phyloP scores from a whole-genome alignment of 2,888 invertebrate genomes.

The Spatulosminthurus flaviceps region DNA sequence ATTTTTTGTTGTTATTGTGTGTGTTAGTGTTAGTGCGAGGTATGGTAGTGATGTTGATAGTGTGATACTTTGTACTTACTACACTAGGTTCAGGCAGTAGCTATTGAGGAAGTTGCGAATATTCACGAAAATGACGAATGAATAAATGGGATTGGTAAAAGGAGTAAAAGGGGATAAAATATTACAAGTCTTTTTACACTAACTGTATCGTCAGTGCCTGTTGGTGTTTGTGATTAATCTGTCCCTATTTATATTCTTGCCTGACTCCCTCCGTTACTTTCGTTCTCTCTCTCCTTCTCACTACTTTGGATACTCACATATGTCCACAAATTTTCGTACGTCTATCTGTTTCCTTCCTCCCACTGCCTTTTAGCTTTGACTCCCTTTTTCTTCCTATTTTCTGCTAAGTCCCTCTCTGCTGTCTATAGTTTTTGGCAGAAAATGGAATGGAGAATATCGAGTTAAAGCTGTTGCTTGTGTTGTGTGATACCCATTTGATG shows the following conservation, averaged over 20 bases:
- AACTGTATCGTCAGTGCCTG: slow-evolving; percentile 44
- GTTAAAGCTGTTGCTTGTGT: no score
- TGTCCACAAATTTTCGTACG: not conserved
- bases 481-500: no score
- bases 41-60: no score
- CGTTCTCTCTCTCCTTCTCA: not conserved
- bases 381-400: no score
- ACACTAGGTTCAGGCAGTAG: slow-evolving; percentile 11
- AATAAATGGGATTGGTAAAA: slow-evolving; percentile 12
- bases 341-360: no score
- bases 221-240: slow-evolving; percentile 52
- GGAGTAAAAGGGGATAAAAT: slow-evolving; percentile 31
- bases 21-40: not conserved
- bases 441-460: no score
- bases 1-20: not conserved
- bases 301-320: not conserved
- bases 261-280: not conserved
- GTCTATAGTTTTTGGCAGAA: no score
- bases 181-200: slow-evolving; percentile 36
- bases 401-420: no score
- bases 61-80: not conserved
- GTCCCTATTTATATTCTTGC: slow-evolving; percentile 46
- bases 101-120: slow-evolving; percentile 15
- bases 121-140: slow-evolving; percentile 25
- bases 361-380: no score